Conservation (phyloP, 2,888 invertebrate genomes). For the Calliopum simillimum region DNA sequence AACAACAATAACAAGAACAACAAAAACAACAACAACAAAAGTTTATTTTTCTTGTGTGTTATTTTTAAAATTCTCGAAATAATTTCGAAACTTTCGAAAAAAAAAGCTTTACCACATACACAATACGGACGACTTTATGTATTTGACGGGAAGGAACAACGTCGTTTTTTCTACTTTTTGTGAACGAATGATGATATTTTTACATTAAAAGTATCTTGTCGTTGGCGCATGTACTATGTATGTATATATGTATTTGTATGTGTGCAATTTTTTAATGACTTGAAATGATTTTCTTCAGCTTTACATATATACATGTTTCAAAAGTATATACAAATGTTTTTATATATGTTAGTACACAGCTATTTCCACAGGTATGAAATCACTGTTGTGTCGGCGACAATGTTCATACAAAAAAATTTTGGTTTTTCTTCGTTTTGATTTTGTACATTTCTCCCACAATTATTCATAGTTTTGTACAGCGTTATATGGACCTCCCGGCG, state of each 20-base stretch:
- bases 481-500: too few species aligned
- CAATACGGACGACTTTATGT: too few species aligned
- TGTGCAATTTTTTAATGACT: not conserved
- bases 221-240: not conserved
- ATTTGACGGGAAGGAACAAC: too few species aligned
- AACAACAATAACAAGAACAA: conserved; percentile 39
- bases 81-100: conserved; percentile 50
- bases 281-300: not conserved
- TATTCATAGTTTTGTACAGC: too few species aligned
- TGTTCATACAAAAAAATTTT: too few species aligned
- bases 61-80: conserved; percentile 62
- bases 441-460: too few species aligned
- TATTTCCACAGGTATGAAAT: conserved; percentile 37
- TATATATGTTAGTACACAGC: not conserved
- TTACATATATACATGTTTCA: not conserved
- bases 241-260: not conserved
- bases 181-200: not conserved
- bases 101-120: conserved; percentile 34
- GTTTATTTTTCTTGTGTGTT: conserved; percentile 50
- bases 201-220: too few species aligned
- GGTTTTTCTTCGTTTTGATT: too few species aligned
- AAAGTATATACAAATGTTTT: not conserved
- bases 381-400: conserved; percentile 1
- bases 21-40: conserved; percentile 48
- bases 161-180: conserved; percentile 17